Conservation (phyloP, 2,797 vertebrate species). For the Spea hammondii region DNA sequence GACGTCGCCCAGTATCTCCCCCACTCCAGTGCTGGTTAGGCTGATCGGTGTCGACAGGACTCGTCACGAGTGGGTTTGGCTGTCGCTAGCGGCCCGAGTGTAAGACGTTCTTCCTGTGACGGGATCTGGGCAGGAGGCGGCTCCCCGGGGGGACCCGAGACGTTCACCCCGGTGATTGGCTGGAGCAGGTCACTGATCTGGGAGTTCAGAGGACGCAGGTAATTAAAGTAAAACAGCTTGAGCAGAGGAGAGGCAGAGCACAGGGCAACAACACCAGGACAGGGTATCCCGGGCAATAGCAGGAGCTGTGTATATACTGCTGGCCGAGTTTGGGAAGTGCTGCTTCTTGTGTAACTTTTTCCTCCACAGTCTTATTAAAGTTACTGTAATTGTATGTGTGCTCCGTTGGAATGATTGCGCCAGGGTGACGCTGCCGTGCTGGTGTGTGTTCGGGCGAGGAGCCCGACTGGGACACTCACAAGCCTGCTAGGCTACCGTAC, state of each 20-base stretch:
- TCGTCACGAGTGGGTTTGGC: constrained; percentile 21
- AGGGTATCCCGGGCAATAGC: neutral
- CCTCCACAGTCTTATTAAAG: too few species aligned
- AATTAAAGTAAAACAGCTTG: constrained; percentile 33
- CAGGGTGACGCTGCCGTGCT: too few species aligned
- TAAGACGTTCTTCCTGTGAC: constrained; percentile 25
- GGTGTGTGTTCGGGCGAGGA: too few species aligned
- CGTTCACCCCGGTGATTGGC: constrained; percentile 52
- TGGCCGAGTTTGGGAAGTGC: neutral
- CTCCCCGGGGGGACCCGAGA: constrained; percentile 48
- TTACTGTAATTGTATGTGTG: too few species aligned
- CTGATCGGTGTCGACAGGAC: constrained; percentile 4
- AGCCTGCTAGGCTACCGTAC: too few species aligned
- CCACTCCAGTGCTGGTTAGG: constrained; percentile 29
- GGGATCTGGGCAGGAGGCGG: constrained; percentile 26
- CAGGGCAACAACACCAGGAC: constrained; percentile 15
- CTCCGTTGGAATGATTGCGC: too few species aligned
- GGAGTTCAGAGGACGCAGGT: constrained; percentile 53
- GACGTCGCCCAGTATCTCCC: constrained; percentile 25
- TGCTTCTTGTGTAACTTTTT: neutral
- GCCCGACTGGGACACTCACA: too few species aligned
- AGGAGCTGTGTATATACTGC: neutral
- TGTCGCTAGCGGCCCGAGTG: constrained; percentile 1
- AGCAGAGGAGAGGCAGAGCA: constrained; percentile 31
- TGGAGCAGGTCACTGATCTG: constrained; percentile 45